Percentiles rank a stretch among this genome's conserved stretches.
phyloP scores from a whole-genome alignment of 1,140 invertebrate species.

The Drosophila willistoni region DNA sequence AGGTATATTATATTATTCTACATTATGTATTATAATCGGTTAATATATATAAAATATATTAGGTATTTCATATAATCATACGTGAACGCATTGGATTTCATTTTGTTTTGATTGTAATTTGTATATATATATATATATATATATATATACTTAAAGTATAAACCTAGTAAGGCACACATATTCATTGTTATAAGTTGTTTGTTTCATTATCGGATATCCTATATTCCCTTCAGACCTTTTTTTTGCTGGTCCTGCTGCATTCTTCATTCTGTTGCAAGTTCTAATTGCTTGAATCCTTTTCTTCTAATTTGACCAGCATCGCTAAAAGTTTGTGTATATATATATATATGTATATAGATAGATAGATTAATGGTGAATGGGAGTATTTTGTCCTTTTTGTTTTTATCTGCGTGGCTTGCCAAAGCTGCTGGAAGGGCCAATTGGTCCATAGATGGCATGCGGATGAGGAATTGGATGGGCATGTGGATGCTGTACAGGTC shows the following conservation, averaged over 20 bases:
- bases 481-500: slow-evolving; percentile 32
- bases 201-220: slow-evolving; percentile 14
- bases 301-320: slow-evolving; percentile 80
- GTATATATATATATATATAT: slow-evolving; percentile 1
- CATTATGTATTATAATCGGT: slow-evolving; percentile 57
- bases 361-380: background rate
- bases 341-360: slow-evolving; percentile 10
- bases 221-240: slow-evolving; percentile 15
- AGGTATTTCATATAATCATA: slow-evolving; percentile 14
- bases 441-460: slow-evolving; percentile 69
- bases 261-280: slow-evolving; percentile 9
- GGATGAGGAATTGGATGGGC: slow-evolving; percentile 40
- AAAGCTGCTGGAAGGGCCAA: slow-evolving; percentile 71
- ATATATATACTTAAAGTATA: slow-evolving; percentile 66
- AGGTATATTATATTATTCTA: slow-evolving; percentile 66
- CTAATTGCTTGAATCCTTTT: slow-evolving; percentile 43
- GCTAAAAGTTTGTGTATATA: slow-evolving; percentile 57
- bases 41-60: slow-evolving; percentile 15
- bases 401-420: slow-evolving; percentile 80
- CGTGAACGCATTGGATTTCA: slow-evolving; percentile 20
- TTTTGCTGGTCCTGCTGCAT: slow-evolving; percentile 2
- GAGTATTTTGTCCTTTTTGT: background rate
- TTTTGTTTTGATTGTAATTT: background rate
- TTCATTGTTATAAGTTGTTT: slow-evolving; percentile 68
- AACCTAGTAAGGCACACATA: slow-evolving; percentile 83